These are phyloP conservation scores for Pocillopora verrucosa DNA, from an alignment of 64 coral and sea anemone genomes.

Conservation along the genomic window DNA sequence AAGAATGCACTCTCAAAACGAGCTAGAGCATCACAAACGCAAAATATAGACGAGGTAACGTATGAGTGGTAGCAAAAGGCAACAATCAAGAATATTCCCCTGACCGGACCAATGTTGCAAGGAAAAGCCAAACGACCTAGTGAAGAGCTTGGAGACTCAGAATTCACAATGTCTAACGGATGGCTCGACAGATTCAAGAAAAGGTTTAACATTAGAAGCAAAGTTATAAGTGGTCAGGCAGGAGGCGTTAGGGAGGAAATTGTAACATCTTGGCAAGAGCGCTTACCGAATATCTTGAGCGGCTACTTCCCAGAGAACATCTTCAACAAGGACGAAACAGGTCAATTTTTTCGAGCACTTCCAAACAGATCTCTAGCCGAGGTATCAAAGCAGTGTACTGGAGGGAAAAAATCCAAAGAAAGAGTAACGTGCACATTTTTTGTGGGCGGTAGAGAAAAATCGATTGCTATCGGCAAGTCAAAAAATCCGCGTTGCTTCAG, in stretches of 20 bases:
- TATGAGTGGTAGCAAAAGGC: no score
- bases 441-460: slow-evolving; percentile 38
- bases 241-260: slow-evolving; percentile 47
- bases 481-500: slow-evolving; percentile 45
- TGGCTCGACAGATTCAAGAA: slow-evolving; percentile 49
- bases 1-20: no score
- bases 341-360: slow-evolving; percentile 37
- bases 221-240: slow-evolving; percentile 29
- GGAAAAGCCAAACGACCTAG: no score
- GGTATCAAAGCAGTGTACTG: slow-evolving; percentile 36
- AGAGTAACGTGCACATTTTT: slow-evolving; percentile 56
- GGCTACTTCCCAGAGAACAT: slow-evolving; percentile 52
- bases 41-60: no score
- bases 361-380: slow-evolving; percentile 30
- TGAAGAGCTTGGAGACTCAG: background rate
- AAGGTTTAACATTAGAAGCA: slow-evolving; percentile 45
- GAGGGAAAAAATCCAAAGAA: slow-evolving; percentile 57
- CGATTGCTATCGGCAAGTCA: slow-evolving; percentile 50
- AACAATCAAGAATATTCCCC: no score
- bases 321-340: slow-evolving; percentile 43
- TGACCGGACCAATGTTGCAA: no score
- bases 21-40: no score
- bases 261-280: slow-evolving; percentile 48
- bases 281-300: slow-evolving; percentile 41
- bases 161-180: slow-evolving; percentile 46